phyloP scores from a whole-genome alignment of 2,113 vertebrate species.

The Hyperopisus bebe region DNA sequence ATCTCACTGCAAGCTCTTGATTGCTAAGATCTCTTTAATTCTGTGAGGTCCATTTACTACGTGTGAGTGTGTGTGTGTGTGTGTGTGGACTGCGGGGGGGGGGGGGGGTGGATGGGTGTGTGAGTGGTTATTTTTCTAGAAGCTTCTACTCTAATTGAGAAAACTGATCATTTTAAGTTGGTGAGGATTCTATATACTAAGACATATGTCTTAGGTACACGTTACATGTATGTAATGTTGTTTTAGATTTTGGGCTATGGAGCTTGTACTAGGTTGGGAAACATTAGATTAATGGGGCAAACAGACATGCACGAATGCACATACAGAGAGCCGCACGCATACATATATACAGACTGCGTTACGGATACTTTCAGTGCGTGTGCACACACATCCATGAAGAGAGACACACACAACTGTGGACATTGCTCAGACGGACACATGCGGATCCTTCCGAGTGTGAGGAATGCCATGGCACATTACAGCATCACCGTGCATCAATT shows the following conservation, averaged over 20 bases:
- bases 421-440: neutral
- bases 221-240: neutral
- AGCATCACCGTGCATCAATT: neutral
- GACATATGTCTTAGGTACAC: neutral
- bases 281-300: neutral
- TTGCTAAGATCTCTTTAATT: constrained; percentile 77
- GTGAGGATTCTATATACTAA: neutral
- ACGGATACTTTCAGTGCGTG: neutral
- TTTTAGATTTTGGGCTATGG: neutral
- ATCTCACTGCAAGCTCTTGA: constrained; percentile 76
- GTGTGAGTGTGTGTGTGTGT: constrained; percentile 34
- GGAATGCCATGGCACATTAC: neutral
- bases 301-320: neutral
- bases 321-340: neutral
- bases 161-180: constrained; percentile 9
- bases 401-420: neutral
- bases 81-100: neutral
- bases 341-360: neutral
- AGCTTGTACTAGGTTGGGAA: neutral
- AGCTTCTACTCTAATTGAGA: constrained; percentile 46
- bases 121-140: constrained; percentile 16
- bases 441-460: neutral
- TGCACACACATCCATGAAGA: neutral
- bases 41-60: constrained; percentile 77
- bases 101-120: neutral